These are phyloP conservation scores for Pedetes capensis DNA, from an alignment of 2,113 vertebrate species.

Conservation along the genomic window DNA sequence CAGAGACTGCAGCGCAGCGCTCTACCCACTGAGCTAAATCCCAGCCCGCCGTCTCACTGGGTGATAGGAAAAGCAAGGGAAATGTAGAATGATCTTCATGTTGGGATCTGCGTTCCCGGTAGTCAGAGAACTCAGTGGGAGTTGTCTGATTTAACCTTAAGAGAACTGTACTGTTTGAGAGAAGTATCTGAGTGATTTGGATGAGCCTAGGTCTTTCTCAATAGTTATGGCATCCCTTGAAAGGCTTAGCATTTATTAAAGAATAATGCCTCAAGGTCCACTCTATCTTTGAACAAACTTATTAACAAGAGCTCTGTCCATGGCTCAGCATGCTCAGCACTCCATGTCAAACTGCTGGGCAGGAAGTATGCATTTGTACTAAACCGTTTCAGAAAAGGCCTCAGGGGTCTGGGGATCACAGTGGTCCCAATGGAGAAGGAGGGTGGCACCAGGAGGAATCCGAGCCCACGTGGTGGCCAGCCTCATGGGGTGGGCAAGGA, in stretches of 20 bases:
- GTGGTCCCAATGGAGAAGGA: neutral
- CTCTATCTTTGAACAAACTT: neutral
- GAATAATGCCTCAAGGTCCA: neutral
- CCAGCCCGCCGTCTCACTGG: neutral
- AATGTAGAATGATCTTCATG: neutral
- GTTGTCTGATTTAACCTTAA: neutral
- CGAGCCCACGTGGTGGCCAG: neutral
- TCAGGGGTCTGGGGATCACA: neutral
- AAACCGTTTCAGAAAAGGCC: neutral
- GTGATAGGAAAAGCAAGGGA: constrained; percentile 27
- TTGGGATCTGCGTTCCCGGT: neutral
- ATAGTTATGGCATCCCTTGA: neutral
- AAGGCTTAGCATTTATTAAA: neutral
- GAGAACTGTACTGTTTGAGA: neutral
- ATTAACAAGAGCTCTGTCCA: neutral
- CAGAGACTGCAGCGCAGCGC: too few relatives aligned
- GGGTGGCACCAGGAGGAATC: neutral
- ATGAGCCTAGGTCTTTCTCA: neutral
- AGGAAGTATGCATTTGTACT: neutral
- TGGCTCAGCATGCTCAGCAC: neutral
- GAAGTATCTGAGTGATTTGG: neutral
- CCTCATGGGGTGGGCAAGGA: neutral
- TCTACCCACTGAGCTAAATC: too few relatives aligned
- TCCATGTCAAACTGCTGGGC: too few relatives aligned
- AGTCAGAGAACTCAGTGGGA: neutral